Percentiles rank a stretch among this genome's conserved stretches.
These are phyloP conservation scores for Chaenodraco wilsoni DNA, from an alignment of 2,797 vertebrate species.

Conservation along the genomic window DNA sequence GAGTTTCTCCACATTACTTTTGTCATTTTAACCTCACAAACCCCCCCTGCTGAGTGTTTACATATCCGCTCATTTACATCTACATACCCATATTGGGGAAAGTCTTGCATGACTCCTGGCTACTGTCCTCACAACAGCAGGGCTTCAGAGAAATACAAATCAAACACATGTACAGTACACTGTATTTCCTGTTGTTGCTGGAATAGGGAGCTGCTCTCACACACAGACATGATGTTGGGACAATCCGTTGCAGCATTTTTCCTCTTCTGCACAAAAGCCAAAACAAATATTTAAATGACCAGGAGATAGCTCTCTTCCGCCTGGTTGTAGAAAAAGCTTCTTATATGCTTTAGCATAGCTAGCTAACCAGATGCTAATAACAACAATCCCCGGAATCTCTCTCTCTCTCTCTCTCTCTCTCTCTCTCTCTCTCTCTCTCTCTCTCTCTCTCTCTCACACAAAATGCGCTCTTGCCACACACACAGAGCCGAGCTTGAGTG, in stretches of 20 bases:
- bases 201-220: slow-evolving; percentile 4
- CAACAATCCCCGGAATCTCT: too few relatives aligned
- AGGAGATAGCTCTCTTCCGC: too few relatives aligned
- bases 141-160: neutral
- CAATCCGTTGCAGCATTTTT: neutral
- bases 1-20: slow-evolving; percentile 20
- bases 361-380: too few relatives aligned
- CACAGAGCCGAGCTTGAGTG: too few relatives aligned
- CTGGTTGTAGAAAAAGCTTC: too few relatives aligned
- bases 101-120: neutral
- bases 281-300: neutral
- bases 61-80: neutral
- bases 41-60: slow-evolving; percentile 4
- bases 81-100: neutral
- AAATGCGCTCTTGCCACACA: too few relatives aligned
- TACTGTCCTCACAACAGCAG: neutral
- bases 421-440: too few relatives aligned
- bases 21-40: slow-evolving; percentile 1
- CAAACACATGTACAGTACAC: neutral
- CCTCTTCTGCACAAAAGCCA: neutral
- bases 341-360: too few relatives aligned
- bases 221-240: neutral
- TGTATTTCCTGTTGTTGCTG: neutral
- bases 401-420: too few relatives aligned
- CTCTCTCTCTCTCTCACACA: too few relatives aligned